These are phyloP conservation scores for Fabriciana adippe DNA, from an alignment of 2,888 invertebrate genomes.

Conservation along the genomic window DNA sequence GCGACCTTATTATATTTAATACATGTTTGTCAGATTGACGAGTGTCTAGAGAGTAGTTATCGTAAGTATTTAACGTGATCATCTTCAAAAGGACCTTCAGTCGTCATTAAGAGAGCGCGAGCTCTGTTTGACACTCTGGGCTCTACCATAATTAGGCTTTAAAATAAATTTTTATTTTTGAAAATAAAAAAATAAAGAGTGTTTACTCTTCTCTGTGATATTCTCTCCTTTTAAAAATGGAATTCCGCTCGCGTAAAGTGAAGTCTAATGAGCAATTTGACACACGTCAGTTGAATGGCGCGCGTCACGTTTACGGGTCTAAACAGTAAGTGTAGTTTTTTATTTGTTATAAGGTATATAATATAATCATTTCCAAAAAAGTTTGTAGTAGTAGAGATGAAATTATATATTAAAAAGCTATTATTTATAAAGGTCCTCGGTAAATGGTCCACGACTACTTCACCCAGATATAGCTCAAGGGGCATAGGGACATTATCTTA, in stretches of 20 bases:
- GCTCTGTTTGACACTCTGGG: slow-evolving; percentile 49
- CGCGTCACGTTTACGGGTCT: slow-evolving; percentile 50
- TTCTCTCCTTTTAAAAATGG: slow-evolving; percentile 65
- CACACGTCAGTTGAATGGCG: slow-evolving; percentile 68
- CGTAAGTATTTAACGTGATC: slow-evolving; percentile 49
- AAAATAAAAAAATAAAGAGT: slow-evolving; percentile 19
- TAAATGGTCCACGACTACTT: too few species aligned
- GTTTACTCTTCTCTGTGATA: slow-evolving; percentile 53
- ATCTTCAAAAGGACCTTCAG: slow-evolving; percentile 57
- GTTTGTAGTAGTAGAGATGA: too few species aligned
- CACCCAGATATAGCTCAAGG: too few species aligned
- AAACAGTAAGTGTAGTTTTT: slow-evolving; percentile 58
- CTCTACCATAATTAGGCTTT: slow-evolving; percentile 22
- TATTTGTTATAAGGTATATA: neutral
- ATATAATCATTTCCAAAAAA: too few species aligned
- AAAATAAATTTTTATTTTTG: slow-evolving; percentile 38
- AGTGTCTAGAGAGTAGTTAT: slow-evolving; percentile 41
- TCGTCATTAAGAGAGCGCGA: slow-evolving; percentile 63
- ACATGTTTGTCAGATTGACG: slow-evolving; percentile 37
- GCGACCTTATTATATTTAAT: slow-evolving; percentile 27
- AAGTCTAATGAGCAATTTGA: slow-evolving; percentile 65
- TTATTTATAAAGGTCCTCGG: too few species aligned
- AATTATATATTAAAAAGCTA: too few species aligned
- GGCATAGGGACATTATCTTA: too few species aligned
- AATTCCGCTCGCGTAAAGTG: slow-evolving; percentile 66